Conservation (phyloP, 2,888 invertebrate species). For the Hipparchia semele region DNA sequence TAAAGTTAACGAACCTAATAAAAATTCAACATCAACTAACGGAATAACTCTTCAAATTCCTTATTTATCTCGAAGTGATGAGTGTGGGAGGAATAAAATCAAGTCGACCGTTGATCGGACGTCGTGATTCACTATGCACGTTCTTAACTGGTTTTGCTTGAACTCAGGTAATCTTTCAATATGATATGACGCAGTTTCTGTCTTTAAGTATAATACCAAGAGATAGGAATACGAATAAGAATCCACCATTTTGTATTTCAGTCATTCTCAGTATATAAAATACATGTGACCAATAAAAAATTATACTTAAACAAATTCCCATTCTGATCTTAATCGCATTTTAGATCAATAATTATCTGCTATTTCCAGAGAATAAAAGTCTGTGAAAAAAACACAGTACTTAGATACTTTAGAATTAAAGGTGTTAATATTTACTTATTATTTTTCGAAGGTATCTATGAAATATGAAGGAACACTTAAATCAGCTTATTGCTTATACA, state of each 20-base stretch:
- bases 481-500: neutral
- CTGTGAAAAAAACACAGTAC: too few species aligned
- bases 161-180: constrained; percentile 52
- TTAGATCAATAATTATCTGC: too few species aligned
- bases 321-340: too few species aligned
- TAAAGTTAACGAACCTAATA: constrained; percentile 5
- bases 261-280: too few species aligned
- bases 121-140: constrained; percentile 59
- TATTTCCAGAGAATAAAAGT: too few species aligned
- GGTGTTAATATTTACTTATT: too few species aligned
- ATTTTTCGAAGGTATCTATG: neutral
- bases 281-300: too few species aligned
- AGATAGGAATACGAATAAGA: too few species aligned
- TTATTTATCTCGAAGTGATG: constrained; percentile 16
- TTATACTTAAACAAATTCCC: too few species aligned
- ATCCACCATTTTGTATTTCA: too few species aligned
- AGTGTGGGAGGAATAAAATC: constrained; percentile 54
- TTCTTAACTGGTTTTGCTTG: constrained; percentile 28
- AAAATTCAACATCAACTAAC: constrained; percentile 2
- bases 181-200: constrained; percentile 39
- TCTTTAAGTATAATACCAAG: neutral
- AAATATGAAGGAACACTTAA: neutral
- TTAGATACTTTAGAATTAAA: too few species aligned
- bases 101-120: constrained; percentile 48
- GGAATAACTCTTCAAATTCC: constrained; percentile 3